Conservation (phyloP, 2,888 invertebrate species). For the Epirrita christyi region DNA sequence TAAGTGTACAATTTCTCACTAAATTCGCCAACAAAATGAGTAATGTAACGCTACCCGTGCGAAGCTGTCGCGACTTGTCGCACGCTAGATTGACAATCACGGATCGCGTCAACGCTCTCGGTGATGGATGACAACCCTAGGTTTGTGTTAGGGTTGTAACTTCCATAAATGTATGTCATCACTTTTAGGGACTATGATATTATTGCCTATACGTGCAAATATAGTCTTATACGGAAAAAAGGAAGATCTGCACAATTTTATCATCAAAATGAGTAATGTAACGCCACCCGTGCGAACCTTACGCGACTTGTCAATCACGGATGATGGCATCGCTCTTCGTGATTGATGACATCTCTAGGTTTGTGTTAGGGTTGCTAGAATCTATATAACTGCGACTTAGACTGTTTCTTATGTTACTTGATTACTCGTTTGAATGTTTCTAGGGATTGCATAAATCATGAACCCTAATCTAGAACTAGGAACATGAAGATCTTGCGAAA, state of each 20-base stretch:
- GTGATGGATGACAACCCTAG: conserved; percentile 56
- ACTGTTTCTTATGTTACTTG: too few relatives aligned
- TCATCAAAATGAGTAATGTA: conserved; percentile 32
- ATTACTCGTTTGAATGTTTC: too few relatives aligned
- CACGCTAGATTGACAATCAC: conserved; percentile 64
- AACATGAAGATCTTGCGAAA: too few relatives aligned
- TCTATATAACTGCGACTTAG: not conserved
- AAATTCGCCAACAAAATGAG: conserved; percentile 29
- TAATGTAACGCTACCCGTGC: conserved; percentile 28
- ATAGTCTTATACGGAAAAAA: too few relatives aligned
- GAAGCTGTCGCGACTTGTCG: conserved; percentile 43
- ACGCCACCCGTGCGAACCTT: conserved; percentile 26
- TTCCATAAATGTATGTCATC: not conserved
- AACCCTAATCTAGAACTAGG: too few relatives aligned
- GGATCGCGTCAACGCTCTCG: conserved; percentile 53
- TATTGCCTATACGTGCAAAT: too few relatives aligned
- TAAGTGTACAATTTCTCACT: conserved; percentile 30
- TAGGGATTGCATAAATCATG: too few relatives aligned
- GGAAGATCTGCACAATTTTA: conserved; percentile 1
- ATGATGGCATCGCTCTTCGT: conserved; percentile 54
- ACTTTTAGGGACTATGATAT: too few relatives aligned
- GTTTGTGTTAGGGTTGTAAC: conserved; percentile 25
- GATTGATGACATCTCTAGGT: conserved; percentile 54
- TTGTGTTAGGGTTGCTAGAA: conserved; percentile 22
- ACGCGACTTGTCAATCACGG: conserved; percentile 58